Percentiles rank a stretch among this genome's conserved stretches.
Evolutionary conservation across 1,140 invertebrate genomes (phyloP).

Genomic region (Berghia stephanieae): DNA sequence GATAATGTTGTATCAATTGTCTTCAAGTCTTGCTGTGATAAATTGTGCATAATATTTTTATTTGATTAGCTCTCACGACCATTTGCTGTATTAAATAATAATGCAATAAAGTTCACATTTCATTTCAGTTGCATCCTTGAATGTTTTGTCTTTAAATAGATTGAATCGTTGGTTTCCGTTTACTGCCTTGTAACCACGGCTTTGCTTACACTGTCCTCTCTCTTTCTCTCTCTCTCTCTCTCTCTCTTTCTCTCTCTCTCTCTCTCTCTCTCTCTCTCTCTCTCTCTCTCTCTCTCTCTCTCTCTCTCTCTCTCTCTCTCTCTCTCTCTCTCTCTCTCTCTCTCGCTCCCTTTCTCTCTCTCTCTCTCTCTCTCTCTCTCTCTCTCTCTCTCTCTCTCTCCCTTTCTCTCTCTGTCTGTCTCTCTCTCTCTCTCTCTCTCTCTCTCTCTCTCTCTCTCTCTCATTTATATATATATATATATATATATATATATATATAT

Average conservation of each 20-base stretch:
- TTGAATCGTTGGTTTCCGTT: background rate
- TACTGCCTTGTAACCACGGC: background rate
- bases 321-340: background rate
- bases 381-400: background rate
- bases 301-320: background rate
- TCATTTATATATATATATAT: too few relatives aligned
- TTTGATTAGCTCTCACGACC: conserved; percentile 41
- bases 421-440: background rate
- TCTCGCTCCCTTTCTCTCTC: background rate
- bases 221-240: background rate
- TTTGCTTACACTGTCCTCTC: background rate
- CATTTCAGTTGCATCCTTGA: too few relatives aligned
- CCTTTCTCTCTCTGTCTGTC: background rate
- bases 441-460: background rate
- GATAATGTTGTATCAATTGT: too few relatives aligned
- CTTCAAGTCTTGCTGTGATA: background rate
- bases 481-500: too few relatives aligned
- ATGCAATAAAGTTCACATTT: too few relatives aligned
- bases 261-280: background rate
- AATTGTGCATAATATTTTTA: background rate
- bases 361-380: background rate
- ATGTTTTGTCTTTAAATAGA: background rate
- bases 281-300: background rate
- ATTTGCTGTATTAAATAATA: background rate
- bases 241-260: background rate